Conservation (phyloP, 1,140 invertebrate species). For the Chionoecetes opilio region DNA sequence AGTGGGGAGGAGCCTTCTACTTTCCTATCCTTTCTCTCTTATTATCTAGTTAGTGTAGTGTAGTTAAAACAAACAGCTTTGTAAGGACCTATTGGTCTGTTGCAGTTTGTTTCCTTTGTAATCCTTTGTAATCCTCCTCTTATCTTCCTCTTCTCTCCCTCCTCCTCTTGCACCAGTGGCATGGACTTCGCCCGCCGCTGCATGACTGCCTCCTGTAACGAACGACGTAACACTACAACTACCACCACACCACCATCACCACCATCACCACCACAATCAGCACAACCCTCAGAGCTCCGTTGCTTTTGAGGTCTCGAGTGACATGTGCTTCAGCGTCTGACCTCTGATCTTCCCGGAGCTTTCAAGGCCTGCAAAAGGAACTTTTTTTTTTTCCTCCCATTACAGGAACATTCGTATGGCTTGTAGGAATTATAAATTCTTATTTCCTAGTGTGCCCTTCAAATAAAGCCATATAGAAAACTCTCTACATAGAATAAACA, state of each 20-base stretch:
- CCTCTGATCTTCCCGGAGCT: not conserved
- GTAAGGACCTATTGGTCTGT: no score
- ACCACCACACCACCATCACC: no score
- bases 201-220: constrained; percentile 11
- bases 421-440: not conserved
- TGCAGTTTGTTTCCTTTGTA: no score
- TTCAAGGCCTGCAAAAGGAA: not conserved
- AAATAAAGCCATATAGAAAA: no score
- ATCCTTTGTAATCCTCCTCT: no score
- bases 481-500: no score
- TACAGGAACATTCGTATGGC: not conserved
- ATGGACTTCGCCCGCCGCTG: not conserved
- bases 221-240: no score
- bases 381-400: not conserved
- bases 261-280: not conserved
- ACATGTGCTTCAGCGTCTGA: constrained; percentile 10
- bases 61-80: no score
- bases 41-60: no score
- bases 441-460: no score
- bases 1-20: no score
- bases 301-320: not conserved
- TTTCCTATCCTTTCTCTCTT: no score
- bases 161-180: not conserved
- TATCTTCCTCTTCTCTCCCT: not conserved
- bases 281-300: not conserved